These are phyloP conservation scores for Bos indicus DNA, from an alignment of 2,113 vertebrate species.

Conservation along the genomic window DNA sequence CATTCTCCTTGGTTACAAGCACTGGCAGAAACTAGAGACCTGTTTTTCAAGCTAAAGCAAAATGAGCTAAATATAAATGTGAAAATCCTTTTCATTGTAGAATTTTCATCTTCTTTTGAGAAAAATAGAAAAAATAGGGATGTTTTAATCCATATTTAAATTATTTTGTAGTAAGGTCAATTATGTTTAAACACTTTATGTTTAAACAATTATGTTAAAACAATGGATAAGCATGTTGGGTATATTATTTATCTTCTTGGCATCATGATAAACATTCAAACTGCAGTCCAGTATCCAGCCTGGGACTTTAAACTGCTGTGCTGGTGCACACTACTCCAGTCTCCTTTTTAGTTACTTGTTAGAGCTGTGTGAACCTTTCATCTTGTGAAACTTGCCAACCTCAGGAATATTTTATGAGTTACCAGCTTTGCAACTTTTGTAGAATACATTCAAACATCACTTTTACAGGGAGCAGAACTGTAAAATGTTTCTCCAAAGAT, in stretches of 20 bases:
- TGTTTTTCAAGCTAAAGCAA: slow-evolving; percentile 44
- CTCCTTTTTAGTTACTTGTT: slow-evolving; percentile 51
- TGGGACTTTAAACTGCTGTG: background rate
- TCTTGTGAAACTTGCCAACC: slow-evolving; percentile 65
- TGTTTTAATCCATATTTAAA: background rate
- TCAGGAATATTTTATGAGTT: slow-evolving; percentile 72
- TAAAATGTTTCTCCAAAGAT: slow-evolving; percentile 50
- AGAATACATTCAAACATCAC: slow-evolving; percentile 52
- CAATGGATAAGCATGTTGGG: background rate
- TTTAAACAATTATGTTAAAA: too few species aligned
- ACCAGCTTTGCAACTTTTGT: slow-evolving; percentile 56
- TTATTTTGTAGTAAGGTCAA: background rate
- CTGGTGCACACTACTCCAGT: background rate
- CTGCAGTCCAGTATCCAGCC: background rate
- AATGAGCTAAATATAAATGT: slow-evolving; percentile 34
- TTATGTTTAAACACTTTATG: background rate
- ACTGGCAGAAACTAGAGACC: background rate
- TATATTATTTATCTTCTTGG: background rate
- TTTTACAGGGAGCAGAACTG: slow-evolving; percentile 38
- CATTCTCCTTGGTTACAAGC: slow-evolving; percentile 49
- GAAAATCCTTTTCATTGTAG: slow-evolving; percentile 21
- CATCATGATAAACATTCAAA: background rate
- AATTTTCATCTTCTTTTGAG: slow-evolving; percentile 7
- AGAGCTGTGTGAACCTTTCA: slow-evolving; percentile 51
- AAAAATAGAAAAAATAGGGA: background rate